phyloP scores from a whole-genome alignment of 2,797 vertebrate species.

The Cuniculus paca region DNA sequence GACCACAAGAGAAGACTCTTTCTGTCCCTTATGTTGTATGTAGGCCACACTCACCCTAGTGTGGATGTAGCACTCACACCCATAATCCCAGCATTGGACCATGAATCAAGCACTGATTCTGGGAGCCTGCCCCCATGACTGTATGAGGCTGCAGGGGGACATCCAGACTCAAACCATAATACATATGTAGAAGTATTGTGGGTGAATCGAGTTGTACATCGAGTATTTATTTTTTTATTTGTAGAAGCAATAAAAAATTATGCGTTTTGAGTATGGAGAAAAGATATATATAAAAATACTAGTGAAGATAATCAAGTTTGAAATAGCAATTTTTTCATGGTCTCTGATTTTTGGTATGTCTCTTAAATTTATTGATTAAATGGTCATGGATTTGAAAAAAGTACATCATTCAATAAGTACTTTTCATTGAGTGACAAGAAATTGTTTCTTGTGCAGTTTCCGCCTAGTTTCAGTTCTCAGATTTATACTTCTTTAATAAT shows the following conservation, averaged over 20 bases:
- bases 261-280: not conserved
- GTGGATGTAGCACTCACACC: too few species aligned
- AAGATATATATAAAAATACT: not conserved
- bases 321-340: not conserved
- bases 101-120: too few species aligned
- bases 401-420: not conserved
- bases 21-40: too few species aligned
- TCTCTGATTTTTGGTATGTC: not conserved
- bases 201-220: not conserved
- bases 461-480: not conserved
- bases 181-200: not conserved
- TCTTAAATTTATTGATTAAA: slow-evolving; percentile 7
- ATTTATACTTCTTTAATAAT: slow-evolving; percentile 5
- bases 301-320: not conserved
- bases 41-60: too few species aligned
- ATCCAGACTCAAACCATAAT: too few species aligned
- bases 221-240: not conserved
- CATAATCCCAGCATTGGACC: too few species aligned
- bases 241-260: not conserved
- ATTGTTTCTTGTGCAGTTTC: not conserved
- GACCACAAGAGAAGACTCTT: too few species aligned
- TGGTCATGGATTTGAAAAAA: not conserved
- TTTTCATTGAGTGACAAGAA: not conserved
- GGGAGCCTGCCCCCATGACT: too few species aligned
- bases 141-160: too few species aligned